These are phyloP conservation scores for Neodiprion virginianus DNA, from an alignment of 1,140 invertebrate genomes.

Conservation along the genomic window DNA sequence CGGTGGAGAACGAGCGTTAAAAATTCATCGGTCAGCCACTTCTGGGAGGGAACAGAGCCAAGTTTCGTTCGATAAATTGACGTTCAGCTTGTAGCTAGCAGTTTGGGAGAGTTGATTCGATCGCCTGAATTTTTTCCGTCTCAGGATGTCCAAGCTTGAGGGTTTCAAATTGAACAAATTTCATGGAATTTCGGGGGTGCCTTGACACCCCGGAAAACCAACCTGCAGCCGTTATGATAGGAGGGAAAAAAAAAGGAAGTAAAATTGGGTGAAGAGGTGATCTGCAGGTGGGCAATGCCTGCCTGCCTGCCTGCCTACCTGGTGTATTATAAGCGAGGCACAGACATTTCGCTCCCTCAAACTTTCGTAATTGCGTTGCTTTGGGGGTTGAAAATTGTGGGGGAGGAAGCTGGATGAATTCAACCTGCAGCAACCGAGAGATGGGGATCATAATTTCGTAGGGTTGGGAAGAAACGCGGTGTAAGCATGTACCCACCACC, in stretches of 20 bases:
- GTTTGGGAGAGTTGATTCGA: background rate
- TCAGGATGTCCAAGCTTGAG: background rate
- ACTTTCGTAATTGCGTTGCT: conserved; percentile 5
- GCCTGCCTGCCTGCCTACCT: too few relatives aligned
- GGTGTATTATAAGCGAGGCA: background rate
- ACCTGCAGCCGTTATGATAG: background rate
- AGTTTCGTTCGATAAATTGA: background rate
- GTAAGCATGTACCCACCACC: too few relatives aligned
- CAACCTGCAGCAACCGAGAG: background rate
- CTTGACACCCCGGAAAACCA: background rate
- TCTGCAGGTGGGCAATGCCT: background rate
- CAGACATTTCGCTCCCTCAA: background rate
- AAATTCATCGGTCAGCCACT: background rate
- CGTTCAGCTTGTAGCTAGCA: background rate
- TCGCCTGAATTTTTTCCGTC: background rate
- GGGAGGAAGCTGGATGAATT: background rate
- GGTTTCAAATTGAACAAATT: background rate
- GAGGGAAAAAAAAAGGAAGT: background rate
- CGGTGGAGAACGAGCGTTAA: background rate
- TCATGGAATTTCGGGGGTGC: background rate
- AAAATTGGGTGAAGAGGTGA: background rate
- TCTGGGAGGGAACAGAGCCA: background rate
- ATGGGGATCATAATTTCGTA: too few relatives aligned
- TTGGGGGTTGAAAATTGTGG: conserved; percentile 5
- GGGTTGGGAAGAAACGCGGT: too few relatives aligned